Base-by-base conservation (phyloP, 2,888 invertebrate genomes). In the Caenorhabditis angaria region DNA sequence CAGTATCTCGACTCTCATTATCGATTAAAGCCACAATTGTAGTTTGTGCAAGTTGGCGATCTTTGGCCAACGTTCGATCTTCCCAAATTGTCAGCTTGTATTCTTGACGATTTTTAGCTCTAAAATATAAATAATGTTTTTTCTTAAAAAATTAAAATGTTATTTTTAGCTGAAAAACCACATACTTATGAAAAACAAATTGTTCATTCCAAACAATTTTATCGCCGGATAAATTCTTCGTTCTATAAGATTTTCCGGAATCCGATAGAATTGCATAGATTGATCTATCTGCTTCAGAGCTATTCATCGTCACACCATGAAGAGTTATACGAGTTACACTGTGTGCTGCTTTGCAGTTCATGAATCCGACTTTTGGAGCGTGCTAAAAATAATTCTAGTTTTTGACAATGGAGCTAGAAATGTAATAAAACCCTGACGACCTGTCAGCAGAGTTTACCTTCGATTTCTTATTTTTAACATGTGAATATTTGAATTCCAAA, bases 51-150 rank as follows among this genome's bases (percentile, higher is more conserved):
- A 78, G 47, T 0, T 66, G 48, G 28, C 64, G 68, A 51, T 78
- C 78, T 6, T 67, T 67, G 18, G 65, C 68, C 67, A 74, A 51
- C 25, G 62, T 61, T 10, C 65, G 62, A 60, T 78, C 70, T 57
- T 76, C 74, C 76, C 76, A 78, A n/a, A 78, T 53, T 47, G 74
- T 71, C 6, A 78, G 51, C 22, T 59, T 62, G 62, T 74, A 78
- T 41, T 71, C 58, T 58, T 78, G 74, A 6, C 71, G 67, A 22
- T 70, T 50, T 56, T 68, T 63, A 6, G 60, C 56, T 61, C 76
- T 76, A 55, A 27, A 62, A 64, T 5, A n/a, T n/a, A 12, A 18
- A 35, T 22, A 10, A 32, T 25, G 54, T 51, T 6, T 10, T 51
- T 51, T 51, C 6, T 10, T 22, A 10, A 24, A 12, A 20, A 29